A percentile compares a stretch with the other conserved stretches of the same genome.
Evolutionary conservation across 2,888 invertebrate genomes (phyloP).

Genomic region (Lepidochrysops patricia): DNA sequence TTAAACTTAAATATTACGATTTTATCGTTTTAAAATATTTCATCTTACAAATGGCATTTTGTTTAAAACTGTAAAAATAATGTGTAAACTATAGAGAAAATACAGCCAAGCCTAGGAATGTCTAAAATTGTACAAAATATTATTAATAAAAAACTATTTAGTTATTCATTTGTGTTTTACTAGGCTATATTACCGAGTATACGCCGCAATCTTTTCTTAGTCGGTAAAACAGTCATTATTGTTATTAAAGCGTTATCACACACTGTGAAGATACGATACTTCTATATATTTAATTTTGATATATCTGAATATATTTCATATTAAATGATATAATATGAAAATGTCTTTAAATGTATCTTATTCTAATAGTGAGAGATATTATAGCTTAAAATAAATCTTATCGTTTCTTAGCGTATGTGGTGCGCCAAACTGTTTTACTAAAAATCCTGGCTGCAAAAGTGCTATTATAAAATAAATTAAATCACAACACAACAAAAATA

Average conservation of each 20-base stretch:
- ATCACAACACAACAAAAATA: constrained; percentile 12
- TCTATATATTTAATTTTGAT: no score
- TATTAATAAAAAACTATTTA: neutral
- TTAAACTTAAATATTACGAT: constrained; percentile 8
- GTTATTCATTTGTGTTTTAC: neutral
- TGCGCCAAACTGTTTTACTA: neutral
- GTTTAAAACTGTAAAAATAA: neutral
- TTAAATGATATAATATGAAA: no score
- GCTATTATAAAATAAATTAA: constrained; percentile 8
- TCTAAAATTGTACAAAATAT: neutral
- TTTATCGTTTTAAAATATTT: constrained; percentile 1
- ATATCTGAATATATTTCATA: no score
- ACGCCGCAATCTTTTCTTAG: neutral
- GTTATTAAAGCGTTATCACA: no score
- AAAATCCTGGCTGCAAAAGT: neutral
- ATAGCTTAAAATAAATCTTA: no score
- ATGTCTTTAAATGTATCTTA: no score
- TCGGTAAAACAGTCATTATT: neutral
- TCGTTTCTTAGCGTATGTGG: no score
- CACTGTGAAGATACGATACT: no score
- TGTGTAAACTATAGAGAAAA: neutral
- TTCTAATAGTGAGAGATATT: no score
- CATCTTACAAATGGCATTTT: constrained; percentile 10
- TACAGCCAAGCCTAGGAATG: constrained; percentile 4
- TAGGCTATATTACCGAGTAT: no score